These are phyloP conservation scores for Brenthis ino DNA, from an alignment of 2,888 invertebrate species.

Conservation along the genomic window DNA sequence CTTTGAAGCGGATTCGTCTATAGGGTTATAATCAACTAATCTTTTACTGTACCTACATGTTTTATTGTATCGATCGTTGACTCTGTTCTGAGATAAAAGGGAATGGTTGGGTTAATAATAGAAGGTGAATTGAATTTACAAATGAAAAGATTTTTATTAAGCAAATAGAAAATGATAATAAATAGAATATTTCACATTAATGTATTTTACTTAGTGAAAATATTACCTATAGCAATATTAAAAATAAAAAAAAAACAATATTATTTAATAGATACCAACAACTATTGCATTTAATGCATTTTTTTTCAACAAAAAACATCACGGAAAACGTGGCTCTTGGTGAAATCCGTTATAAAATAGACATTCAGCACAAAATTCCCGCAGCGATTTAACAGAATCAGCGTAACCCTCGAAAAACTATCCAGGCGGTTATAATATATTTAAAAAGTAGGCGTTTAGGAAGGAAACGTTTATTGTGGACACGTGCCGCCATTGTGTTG, in stretches of 20 bases:
- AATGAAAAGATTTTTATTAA: too few relatives aligned
- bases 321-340: too few relatives aligned
- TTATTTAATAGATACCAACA: too few relatives aligned
- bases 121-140: too few relatives aligned
- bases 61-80: neutral
- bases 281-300: neutral
- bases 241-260: too few relatives aligned
- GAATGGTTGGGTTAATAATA: too few relatives aligned
- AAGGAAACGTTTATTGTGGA: conserved; percentile 53
- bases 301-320: neutral
- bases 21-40: conserved; percentile 2
- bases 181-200: too few relatives aligned
- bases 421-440: conserved; percentile 51
- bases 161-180: too few relatives aligned
- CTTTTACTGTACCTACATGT: neutral
- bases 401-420: conserved; percentile 40
- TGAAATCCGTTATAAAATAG: neutral
- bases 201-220: too few relatives aligned
- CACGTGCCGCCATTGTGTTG: conserved; percentile 40
- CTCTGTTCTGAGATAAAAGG: too few relatives aligned
- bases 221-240: too few relatives aligned
- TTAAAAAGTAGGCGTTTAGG: conserved; percentile 59
- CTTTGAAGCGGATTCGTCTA: conserved; percentile 40
- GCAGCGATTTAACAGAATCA: conserved; percentile 40
- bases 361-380: conserved; percentile 43